Base-by-base conservation (phyloP, 2,113 vertebrate genomes). In the Elanus axillaris region DNA sequence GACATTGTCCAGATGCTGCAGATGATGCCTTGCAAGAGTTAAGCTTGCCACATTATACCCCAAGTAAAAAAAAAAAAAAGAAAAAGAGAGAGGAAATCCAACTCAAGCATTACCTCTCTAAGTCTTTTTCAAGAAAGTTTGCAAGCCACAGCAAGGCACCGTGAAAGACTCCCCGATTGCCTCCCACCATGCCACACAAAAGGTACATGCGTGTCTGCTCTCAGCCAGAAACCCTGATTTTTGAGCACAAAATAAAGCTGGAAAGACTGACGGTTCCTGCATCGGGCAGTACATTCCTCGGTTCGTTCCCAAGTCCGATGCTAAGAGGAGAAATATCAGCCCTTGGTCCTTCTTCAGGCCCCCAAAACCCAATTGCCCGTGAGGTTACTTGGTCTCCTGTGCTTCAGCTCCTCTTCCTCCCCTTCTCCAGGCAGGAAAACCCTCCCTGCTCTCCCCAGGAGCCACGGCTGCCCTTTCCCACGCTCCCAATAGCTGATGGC, bases 401-500 rank as follows among this genome's bases (percentile, higher is more conserved):
- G 36, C 42, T 84, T 36, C 78, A 63, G 47, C 23, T 17, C n/a
- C 62, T 36, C 31, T 76, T 32, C 47, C 21, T 62, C 23, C 6
- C 3, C n/a, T 59, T 59, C 32, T 45, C 72, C 47, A 0, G 0
- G 3, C 52, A 34, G 47, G 34, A 75, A 67, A 45, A 11, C 5
- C 38, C 56, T 13, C 67, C 12, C 67, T 48, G 62, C 27, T 34
- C 34, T 45, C 11, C 58, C 42, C 14, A 7, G 58, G 45, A 71
- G 36, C 38, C 1, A 0, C 4, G 18, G 2, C 1, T 42, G 34
- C 21, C 34, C 31, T 45, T 58, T 38, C 62, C 31, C 13, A 6
- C 0, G 1, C n/a, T 71, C 47, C 62, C 66, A 31, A 25, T 56
- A 25, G 38, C 7, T 12, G 32, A 17, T 6, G 43, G 27, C 10